These are phyloP conservation scores for Cerastoderma edule DNA, from an alignment of 2,888 invertebrate species.

Conservation along the genomic window DNA sequence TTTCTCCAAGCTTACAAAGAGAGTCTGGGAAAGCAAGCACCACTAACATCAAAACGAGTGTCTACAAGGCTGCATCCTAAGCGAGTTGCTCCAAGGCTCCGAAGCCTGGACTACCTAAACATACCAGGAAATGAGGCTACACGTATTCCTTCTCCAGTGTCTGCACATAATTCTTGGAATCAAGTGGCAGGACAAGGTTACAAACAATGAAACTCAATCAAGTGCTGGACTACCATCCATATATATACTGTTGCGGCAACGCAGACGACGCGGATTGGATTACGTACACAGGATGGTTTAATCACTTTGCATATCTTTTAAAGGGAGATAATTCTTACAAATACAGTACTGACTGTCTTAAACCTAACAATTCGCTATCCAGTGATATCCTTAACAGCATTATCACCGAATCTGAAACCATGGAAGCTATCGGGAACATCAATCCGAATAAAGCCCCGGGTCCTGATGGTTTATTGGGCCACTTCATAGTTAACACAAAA, in stretches of 20 bases:
- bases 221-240: conserved; percentile 4
- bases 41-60: neutral
- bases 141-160: neutral
- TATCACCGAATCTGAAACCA: too few species aligned
- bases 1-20: conserved; percentile 14
- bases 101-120: conserved; percentile 11
- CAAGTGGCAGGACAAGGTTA: too few species aligned
- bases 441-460: too few species aligned
- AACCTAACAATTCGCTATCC: too few species aligned
- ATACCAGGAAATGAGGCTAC: neutral
- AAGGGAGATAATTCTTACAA: too few species aligned
- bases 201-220: neutral
- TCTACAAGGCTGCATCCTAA: conserved; percentile 25
- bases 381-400: too few species aligned
- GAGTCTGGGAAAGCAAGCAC: conserved; percentile 28
- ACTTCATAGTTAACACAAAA: too few species aligned
- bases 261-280: conserved; percentile 4
- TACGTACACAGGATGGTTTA: too few species aligned
- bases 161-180: conserved; percentile 11
- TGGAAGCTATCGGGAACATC: too few species aligned
- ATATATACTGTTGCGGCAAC: conserved; percentile 4
- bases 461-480: too few species aligned
- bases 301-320: too few species aligned
- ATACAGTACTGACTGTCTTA: too few species aligned
- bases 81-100: conserved; percentile 19